A percentile compares a stretch with the other conserved stretches of the same genome.
These are phyloP conservation scores for Melinopterus prodromus DNA, from an alignment of 2,888 invertebrate genomes.

Conservation along the genomic window DNA sequence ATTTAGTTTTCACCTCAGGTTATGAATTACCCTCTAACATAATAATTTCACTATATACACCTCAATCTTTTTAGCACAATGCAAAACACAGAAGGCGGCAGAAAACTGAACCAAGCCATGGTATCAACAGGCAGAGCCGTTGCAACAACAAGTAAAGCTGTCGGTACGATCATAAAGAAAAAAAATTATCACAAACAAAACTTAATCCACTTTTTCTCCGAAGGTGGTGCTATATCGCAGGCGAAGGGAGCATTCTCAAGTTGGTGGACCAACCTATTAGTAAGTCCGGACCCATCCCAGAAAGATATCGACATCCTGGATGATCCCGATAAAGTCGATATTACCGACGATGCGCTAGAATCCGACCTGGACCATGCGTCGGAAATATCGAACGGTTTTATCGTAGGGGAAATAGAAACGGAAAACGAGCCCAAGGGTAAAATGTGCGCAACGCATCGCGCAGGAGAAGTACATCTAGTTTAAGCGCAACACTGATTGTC, in stretches of 20 bases:
- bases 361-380: background rate
- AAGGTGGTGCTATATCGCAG: slow-evolving; percentile 86
- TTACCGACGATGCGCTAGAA: slow-evolving; percentile 31
- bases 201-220: slow-evolving; percentile 23
- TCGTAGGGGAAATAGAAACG: slow-evolving; percentile 30
- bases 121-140: slow-evolving; percentile 91
- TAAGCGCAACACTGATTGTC: slow-evolving; percentile 39
- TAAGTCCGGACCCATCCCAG: slow-evolving; percentile 59
- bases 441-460: slow-evolving; percentile 44
- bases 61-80: slow-evolving; percentile 74
- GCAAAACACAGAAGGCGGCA: slow-evolving; percentile 92
- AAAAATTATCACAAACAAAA: slow-evolving; percentile 10
- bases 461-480: slow-evolving; percentile 54
- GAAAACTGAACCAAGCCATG: slow-evolving; percentile 93
- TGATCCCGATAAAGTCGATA: slow-evolving; percentile 37
- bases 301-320: slow-evolving; percentile 48
- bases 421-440: slow-evolving; percentile 25
- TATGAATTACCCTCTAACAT: background rate
- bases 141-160: slow-evolving; percentile 78
- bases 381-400: slow-evolving; percentile 33
- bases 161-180: slow-evolving; percentile 62
- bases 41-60: background rate
- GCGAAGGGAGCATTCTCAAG: slow-evolving; percentile 86
- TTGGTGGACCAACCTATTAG: slow-evolving; percentile 82
- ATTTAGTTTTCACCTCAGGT: too few species aligned